These are phyloP conservation scores for Pteromalus puparum DNA, from an alignment of 1,140 invertebrate species.

Conservation along the genomic window DNA sequence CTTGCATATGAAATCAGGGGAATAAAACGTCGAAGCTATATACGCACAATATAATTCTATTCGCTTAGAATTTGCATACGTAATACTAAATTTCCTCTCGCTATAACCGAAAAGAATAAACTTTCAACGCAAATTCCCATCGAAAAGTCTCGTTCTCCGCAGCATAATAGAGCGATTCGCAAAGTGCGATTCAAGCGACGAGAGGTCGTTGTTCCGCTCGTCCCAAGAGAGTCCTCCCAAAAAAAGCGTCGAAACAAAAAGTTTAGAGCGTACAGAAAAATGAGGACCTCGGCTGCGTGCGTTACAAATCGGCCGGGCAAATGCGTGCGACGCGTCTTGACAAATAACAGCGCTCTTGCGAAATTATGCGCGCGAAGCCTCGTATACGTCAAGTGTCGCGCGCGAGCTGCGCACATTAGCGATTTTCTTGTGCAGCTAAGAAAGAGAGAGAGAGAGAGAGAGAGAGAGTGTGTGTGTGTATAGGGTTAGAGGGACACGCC, in stretches of 20 bases:
- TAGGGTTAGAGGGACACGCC: neutral
- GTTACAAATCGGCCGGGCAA: constrained; percentile 29
- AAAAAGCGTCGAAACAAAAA: constrained; percentile 2
- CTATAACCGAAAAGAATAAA: neutral
- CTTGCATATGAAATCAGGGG: neutral
- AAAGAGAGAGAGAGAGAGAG: neutral
- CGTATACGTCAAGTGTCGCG: neutral
- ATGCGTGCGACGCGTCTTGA: neutral
- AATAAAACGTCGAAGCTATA: neutral
- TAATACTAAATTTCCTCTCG: neutral
- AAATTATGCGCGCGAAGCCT: constrained; percentile 25
- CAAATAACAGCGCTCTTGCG: constrained; percentile 29
- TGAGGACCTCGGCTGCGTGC: neutral
- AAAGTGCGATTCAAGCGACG: neutral
- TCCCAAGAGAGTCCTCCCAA: neutral
- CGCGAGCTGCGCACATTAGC: neutral
- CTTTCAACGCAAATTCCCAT: neutral
- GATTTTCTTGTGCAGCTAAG: neutral
- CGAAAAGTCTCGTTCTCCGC: too few species aligned
- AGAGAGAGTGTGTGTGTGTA: too few species aligned
- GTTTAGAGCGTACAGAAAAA: neutral
- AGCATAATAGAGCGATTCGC: constrained; percentile 28
- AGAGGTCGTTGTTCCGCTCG: constrained; percentile 31
- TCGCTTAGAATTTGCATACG: neutral
- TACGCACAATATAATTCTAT: neutral